Conservation (phyloP, 2,888 invertebrate species). For the Temnothorax rugatulus region DNA sequence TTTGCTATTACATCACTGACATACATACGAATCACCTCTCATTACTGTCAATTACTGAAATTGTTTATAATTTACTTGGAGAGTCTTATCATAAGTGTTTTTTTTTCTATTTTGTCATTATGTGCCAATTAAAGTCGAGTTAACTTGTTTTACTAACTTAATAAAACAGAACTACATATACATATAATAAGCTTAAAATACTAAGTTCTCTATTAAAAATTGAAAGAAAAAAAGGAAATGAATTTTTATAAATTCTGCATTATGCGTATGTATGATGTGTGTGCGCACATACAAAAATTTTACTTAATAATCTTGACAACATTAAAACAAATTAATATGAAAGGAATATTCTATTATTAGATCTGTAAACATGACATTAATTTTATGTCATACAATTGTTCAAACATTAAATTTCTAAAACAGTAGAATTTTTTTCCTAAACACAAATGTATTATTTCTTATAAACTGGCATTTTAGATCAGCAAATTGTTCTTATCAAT, state of each 20-base stretch:
- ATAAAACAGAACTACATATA: neutral
- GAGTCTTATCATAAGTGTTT: neutral
- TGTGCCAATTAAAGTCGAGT: neutral
- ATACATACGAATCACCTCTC: conserved; percentile 30
- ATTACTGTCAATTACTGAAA: conserved; percentile 33
- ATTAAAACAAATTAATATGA: neutral
- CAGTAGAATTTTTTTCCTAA: too few relatives aligned
- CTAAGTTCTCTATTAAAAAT: neutral
- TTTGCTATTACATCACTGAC: conserved; percentile 43
- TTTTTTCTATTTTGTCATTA: neutral
- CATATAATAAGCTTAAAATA: neutral
- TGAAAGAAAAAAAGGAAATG: neutral
- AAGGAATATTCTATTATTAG: neutral
- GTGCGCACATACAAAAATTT: neutral
- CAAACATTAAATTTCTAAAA: neutral
- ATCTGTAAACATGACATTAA: neutral
- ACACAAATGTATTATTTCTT: neutral
- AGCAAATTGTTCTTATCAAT: neutral
- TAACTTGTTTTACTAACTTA: neutral
- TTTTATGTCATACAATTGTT: neutral
- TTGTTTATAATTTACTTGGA: conserved; percentile 29
- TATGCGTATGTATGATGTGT: neutral
- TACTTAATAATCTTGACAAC: neutral
- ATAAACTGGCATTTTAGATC: neutral
- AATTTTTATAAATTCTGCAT: neutral